Base-by-base conservation (phyloP, 2,888 invertebrate genomes). In the Tryphoninae sp. region DNA sequence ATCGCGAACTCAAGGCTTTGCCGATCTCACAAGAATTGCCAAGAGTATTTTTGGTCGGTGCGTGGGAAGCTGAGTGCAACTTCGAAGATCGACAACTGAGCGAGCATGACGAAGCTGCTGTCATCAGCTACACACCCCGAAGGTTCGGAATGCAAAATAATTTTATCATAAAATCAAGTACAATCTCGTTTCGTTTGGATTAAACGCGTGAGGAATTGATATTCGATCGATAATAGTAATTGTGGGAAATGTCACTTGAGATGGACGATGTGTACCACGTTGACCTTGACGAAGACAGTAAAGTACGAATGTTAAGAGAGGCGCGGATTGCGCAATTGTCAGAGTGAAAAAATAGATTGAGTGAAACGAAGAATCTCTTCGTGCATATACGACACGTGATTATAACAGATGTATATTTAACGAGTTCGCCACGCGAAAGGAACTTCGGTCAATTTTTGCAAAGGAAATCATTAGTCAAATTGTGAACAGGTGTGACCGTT, bases 401-500 rank as follows among this genome's bases (percentile, higher is more conserved):
- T 58, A 33, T 26, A 68, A 53, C 11, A 42, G 1, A 62, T 45
- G 68, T 42, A 19, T 49, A 33, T 22, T 78, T 65, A 65, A 75
- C 45, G 61, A 78, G 69, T 51, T 64, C 51, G 22, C 64, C 13
- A 64, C 58, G 51, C 51, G 51, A 33, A 40, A 78, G 59, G 65
- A 61, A 69, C 74, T 61, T 68, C 23, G 65, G 64, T 65, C 51
- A 64, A 77, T 77, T 74, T 33, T 75, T 75, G n/a, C 59, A 53
- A 55, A 75, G 78, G 74, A 74, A 75, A 71, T 78, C 58, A 81
- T 78, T 61, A 78, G 61, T 75, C 71, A 81, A 33, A 33, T 33
- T 6, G 33, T 33, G 3, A 33, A 61, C 78, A 61, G 55, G 74
- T 65, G 78, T 55, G 61, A 71, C 65, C 33, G 6, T 33, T 33